phyloP scores from a whole-genome alignment of 2,888 invertebrate genomes.

The Phymatocera aterrima region DNA sequence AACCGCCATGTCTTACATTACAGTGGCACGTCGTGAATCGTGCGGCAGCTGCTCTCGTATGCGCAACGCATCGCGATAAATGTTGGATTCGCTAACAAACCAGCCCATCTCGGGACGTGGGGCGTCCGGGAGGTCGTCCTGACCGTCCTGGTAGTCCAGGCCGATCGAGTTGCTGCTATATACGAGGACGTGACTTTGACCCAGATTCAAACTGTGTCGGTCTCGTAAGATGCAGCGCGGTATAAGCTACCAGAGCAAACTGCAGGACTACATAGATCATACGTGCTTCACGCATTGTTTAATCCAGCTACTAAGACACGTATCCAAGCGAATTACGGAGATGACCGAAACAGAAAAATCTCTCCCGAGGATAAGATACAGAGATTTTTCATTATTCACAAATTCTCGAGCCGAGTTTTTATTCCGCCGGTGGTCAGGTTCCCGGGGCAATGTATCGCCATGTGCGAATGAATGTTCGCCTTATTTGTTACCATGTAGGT shows the following conservation, averaged over 20 bases:
- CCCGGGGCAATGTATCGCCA: constrained; percentile 12
- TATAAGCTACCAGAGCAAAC: constrained; percentile 38
- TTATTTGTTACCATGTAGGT: not conserved
- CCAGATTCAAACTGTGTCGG: constrained; percentile 69
- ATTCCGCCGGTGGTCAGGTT: not conserved
- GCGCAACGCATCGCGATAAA: constrained; percentile 15
- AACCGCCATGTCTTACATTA: constrained; percentile 17
- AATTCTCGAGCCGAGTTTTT: not conserved
- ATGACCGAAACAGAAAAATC: not conserved
- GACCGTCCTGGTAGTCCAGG: constrained; percentile 40
- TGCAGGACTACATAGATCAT: not conserved
- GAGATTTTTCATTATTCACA: not conserved
- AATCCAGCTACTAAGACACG: not conserved
- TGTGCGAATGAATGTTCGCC: not conserved
- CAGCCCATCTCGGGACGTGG: constrained; percentile 33
- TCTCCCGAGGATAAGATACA: not conserved
- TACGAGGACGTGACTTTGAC: constrained; percentile 73
- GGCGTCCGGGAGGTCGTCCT: constrained; percentile 42
- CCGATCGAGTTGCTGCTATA: constrained; percentile 12
- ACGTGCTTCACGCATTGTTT: not conserved
- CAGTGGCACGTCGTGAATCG: constrained; percentile 29
- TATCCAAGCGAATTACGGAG: not conserved
- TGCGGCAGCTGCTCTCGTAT: constrained; percentile 29
- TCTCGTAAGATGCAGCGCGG: constrained; percentile 59
- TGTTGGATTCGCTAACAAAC: constrained; percentile 7